Evolutionary conservation across 1,140 invertebrate genomes (phyloP).

Genomic region (Musca vetustissima): DNA sequence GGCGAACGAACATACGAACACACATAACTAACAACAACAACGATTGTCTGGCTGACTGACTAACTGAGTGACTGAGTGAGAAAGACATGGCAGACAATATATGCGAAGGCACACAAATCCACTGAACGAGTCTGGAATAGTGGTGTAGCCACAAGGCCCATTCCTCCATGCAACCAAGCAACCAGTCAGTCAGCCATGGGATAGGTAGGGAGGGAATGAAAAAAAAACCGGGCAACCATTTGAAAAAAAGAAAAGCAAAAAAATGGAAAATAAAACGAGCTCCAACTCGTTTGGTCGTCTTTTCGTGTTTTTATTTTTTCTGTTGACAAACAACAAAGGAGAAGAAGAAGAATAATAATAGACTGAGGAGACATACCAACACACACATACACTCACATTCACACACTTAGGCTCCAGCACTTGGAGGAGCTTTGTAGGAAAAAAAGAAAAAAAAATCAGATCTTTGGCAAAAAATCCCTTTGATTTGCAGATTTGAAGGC

Average conservation of each 20-base stretch:
- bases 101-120: constrained; percentile 55
- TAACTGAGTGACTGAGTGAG: constrained; percentile 14
- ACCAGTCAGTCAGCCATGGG: too few relatives aligned
- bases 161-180: too few relatives aligned
- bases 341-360: not conserved
- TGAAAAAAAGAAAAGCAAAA: not conserved
- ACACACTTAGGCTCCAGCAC: not conserved
- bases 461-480: too few relatives aligned
- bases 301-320: too few relatives aligned
- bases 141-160: not conserved
- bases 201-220: too few relatives aligned
- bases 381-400: not conserved
- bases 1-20: too few relatives aligned
- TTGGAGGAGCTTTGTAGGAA: too few relatives aligned
- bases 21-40: not conserved
- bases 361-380: constrained; percentile 12
- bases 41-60: not conserved
- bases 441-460: too few relatives aligned
- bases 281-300: too few relatives aligned
- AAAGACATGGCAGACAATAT: constrained; percentile 45
- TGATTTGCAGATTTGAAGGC: too few relatives aligned
- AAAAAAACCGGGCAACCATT: not conserved
- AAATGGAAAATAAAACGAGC: not conserved
- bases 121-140: constrained; percentile 41
- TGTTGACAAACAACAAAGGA: not conserved